Evolutionary conservation across 1,140 invertebrate genomes (phyloP).

Genomic region (Ridgeia piscesae): DNA sequence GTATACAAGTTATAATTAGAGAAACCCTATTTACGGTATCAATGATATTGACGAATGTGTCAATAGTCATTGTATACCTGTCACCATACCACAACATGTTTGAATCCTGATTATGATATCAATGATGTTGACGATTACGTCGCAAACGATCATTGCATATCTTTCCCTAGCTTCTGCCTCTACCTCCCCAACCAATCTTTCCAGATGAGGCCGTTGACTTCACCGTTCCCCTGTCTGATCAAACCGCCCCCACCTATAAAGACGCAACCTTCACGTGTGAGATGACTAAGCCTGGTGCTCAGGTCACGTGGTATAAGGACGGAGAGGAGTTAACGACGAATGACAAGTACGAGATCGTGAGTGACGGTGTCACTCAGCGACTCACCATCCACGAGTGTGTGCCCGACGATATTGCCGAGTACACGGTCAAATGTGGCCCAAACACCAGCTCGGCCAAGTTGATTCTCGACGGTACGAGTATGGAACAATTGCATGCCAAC

Average conservation of each 20-base stretch:
- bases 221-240: not conserved
- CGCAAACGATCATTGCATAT: not conserved
- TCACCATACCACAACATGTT: not conserved
- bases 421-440: constrained; percentile 47
- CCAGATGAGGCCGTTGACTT: not conserved
- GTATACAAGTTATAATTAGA: no score
- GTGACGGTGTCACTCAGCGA: constrained; percentile 46
- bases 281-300: constrained; percentile 75
- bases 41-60: not conserved
- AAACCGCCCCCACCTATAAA: constrained; percentile 10
- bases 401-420: constrained; percentile 49
- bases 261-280: constrained; percentile 17
- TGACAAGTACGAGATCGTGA: constrained; percentile 44
- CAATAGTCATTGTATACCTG: not conserved
- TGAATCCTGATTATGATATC: not conserved
- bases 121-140: not conserved
- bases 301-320: constrained; percentile 52
- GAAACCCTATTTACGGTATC: not conserved
- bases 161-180: not conserved
- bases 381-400: constrained; percentile 47
- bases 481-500: not conserved
- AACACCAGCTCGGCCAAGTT: constrained; percentile 77
- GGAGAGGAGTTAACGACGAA: constrained; percentile 48
- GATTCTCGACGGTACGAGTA: constrained; percentile 69
- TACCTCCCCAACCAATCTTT: not conserved